phyloP scores from a whole-genome alignment of 2,888 invertebrate species.

The Mimumesa dahlbomi region DNA sequence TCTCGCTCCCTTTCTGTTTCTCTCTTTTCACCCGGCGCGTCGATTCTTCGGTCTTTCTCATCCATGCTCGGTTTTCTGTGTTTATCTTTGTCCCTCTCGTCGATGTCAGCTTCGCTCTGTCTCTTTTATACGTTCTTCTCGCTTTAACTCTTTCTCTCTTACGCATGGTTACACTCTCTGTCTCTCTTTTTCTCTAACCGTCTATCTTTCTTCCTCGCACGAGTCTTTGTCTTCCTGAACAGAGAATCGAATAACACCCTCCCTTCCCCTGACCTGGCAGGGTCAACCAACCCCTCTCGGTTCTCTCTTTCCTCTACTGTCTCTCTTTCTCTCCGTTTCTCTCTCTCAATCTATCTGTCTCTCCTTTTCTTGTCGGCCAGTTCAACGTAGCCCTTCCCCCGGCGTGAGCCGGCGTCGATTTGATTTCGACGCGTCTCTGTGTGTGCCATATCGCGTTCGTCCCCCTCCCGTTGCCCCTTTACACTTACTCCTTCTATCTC shows the following conservation, averaged over 20 bases:
- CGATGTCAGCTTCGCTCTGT: conserved; percentile 43
- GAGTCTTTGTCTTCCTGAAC: too few relatives aligned
- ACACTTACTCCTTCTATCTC: not conserved
- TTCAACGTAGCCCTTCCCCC: conserved; percentile 39
- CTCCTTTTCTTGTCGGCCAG: conserved; percentile 3
- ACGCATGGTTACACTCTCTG: conserved; percentile 50
- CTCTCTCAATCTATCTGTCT: not conserved
- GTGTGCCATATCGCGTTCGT: conserved; percentile 38
- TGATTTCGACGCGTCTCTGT: conserved; percentile 53
- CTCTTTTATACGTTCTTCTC: conserved; percentile 7
- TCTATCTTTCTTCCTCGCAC: not conserved
- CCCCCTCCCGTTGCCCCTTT: not conserved
- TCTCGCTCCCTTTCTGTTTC: conserved; percentile 14
- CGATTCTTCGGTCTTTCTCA: not conserved
- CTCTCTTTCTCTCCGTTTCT: conserved; percentile 1
- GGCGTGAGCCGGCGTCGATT: conserved; percentile 45
- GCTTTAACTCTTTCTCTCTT: too few relatives aligned
- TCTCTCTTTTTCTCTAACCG: conserved; percentile 10
- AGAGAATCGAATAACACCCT: too few relatives aligned
- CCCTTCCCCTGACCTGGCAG: conserved; percentile 38
- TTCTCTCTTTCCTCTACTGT: conserved; percentile 10
- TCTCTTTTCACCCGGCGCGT: not conserved
- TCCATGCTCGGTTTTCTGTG: not conserved
- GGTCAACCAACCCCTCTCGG: conserved; percentile 54
- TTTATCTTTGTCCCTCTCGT: conserved; percentile 5